phyloP scores from a whole-genome alignment of 2,797 vertebrate species.

The Ibycter americanus region DNA sequence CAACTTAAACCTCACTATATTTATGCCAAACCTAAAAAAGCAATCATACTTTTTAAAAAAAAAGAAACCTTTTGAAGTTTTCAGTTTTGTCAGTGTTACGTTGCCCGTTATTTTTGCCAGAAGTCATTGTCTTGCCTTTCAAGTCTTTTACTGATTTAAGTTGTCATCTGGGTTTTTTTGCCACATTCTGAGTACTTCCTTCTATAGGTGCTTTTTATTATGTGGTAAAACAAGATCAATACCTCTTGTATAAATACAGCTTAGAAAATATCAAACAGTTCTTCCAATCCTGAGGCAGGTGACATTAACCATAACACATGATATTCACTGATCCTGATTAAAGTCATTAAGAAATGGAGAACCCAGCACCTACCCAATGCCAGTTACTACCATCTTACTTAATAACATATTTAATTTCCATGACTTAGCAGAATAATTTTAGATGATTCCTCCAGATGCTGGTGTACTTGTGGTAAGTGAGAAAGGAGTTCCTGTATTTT shows the following conservation, averaged over 20 bases:
- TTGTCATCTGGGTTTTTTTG: not conserved
- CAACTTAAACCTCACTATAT: not conserved
- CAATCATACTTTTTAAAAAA: not conserved
- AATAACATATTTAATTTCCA: not conserved
- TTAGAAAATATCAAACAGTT: not conserved
- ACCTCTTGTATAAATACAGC: not conserved
- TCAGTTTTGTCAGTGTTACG: not conserved
- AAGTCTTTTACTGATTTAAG: not conserved
- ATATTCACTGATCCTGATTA: not conserved
- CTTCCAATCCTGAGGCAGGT: not conserved
- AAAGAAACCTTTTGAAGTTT: not conserved
- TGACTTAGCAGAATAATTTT: not conserved
- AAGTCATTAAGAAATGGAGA: not conserved
- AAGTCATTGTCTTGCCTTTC: not conserved
- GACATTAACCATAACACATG: not conserved
- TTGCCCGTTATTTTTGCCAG: not conserved
- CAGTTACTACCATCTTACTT: not conserved
- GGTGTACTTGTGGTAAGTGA: not conserved
- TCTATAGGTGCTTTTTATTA: not conserved
- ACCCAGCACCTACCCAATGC: not conserved
- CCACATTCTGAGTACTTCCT: not conserved
- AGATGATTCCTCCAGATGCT: not conserved
- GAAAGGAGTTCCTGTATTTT: not conserved
- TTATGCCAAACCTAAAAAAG: not conserved
- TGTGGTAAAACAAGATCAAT: not conserved